Evolutionary conservation across 1,140 invertebrate species (phyloP).

Genomic region (Meloidogyne hapla): DNA sequence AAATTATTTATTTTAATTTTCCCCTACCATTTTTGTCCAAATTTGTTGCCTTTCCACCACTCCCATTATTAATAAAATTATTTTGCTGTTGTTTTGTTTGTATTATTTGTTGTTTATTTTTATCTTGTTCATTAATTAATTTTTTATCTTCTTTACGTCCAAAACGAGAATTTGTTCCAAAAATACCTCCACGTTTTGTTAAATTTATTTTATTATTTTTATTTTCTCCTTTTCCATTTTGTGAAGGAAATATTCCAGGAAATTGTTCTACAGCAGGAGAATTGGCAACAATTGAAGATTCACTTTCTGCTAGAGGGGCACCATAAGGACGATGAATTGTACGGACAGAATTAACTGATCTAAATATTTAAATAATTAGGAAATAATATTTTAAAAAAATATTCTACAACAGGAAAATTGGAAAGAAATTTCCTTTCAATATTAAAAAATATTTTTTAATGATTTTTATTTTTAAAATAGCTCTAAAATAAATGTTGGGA

Average conservation of each 20-base stretch:
- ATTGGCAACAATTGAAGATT: conserved; percentile 22
- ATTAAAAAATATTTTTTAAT: too few relatives aligned
- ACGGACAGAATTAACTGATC: neutral
- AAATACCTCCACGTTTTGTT: conserved; percentile 7
- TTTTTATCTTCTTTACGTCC: conserved; percentile 13
- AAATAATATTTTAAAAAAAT: too few relatives aligned
- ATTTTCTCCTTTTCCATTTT: neutral
- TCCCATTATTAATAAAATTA: neutral
- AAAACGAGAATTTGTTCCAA: conserved; percentile 7
- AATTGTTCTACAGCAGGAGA: conserved; percentile 27
- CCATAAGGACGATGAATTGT: neutral
- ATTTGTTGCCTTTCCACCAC: neutral
- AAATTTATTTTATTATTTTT: neutral
- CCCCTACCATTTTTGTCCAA: neutral
- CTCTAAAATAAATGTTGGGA: too few relatives aligned
- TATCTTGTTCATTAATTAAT: neutral
- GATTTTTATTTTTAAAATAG: too few relatives aligned
- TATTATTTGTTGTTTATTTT: neutral
- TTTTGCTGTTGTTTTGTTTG: conserved; percentile 4
- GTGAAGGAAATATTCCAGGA: neutral
- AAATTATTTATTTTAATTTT: neutral
- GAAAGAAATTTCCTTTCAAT: too few relatives aligned
- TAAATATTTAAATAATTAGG: too few relatives aligned
- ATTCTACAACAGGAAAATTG: too few relatives aligned
- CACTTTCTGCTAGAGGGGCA: conserved; percentile 29